A percentile compares a stretch with the other conserved stretches of the same genome.
Evolutionary conservation across 2,797 vertebrate genomes (phyloP).

Genomic region (Pelochelys cantorii): DNA sequence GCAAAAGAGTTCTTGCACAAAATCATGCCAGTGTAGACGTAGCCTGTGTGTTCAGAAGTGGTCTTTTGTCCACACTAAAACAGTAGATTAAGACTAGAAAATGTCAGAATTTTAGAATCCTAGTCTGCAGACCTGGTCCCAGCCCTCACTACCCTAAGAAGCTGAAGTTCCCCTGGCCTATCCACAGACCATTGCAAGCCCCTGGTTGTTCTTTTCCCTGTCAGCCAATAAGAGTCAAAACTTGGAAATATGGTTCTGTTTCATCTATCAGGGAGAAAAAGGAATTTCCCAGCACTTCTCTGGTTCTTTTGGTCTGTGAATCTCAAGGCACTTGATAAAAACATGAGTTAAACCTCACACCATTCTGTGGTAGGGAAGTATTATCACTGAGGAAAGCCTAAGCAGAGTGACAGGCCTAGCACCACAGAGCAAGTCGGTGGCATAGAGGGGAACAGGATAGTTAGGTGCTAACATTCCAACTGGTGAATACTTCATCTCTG

Average conservation of each 20-base stretch:
- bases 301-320: neutral
- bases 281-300: neutral
- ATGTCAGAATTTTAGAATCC: neutral
- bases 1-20: too few species aligned
- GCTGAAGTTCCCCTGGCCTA: neutral
- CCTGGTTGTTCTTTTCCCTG: neutral
- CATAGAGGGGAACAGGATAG: neutral
- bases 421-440: neutral
- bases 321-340: neutral
- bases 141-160: neutral
- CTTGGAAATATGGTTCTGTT: neutral
- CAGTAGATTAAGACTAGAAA: neutral
- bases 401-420: neutral
- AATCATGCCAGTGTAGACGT: too few species aligned
- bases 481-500: neutral
- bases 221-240: neutral
- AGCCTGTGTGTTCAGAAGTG: neutral
- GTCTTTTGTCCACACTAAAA: neutral
- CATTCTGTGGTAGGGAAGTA: neutral
- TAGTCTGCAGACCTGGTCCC: neutral
- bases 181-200: neutral
- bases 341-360: neutral
- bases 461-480: neutral
- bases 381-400: neutral
- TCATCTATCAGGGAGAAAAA: neutral